Conservation (phyloP, 1,140 invertebrate species). For the Meloidogyne exigua region DNA sequence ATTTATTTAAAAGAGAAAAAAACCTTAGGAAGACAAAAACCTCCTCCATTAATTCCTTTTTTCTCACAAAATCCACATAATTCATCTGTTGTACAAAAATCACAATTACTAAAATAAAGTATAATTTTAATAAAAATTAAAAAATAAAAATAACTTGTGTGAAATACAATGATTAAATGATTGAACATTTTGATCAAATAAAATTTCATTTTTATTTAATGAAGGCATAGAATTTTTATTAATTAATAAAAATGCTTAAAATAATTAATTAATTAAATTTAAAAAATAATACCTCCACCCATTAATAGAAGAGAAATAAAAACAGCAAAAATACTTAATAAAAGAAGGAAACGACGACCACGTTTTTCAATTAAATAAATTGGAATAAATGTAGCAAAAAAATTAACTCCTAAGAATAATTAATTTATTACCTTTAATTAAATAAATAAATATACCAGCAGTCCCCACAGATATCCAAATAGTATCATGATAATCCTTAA, state of each 20-base stretch:
- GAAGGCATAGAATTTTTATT: slow-evolving; percentile 9
- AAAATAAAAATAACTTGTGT: slow-evolving; percentile 16
- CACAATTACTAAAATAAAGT: slow-evolving; percentile 44
- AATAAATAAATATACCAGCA: slow-evolving; percentile 51
- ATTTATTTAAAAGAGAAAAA: not conserved
- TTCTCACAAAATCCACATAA: slow-evolving; percentile 39
- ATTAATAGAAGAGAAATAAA: slow-evolving; percentile 31
- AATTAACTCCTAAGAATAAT: slow-evolving; percentile 65
- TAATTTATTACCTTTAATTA: slow-evolving; percentile 14
- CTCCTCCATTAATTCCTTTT: not conserved
- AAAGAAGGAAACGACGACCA: slow-evolving; percentile 68
- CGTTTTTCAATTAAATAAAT: slow-evolving; percentile 70
- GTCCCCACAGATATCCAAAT: slow-evolving; percentile 71
- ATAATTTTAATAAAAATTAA: slow-evolving; percentile 3
- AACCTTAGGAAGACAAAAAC: slow-evolving; percentile 37
- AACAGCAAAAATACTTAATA: slow-evolving; percentile 34
- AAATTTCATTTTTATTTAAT: not conserved
- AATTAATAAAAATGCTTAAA: slow-evolving; percentile 23
- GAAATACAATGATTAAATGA: not conserved
- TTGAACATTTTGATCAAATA: not conserved
- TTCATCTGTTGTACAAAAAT: slow-evolving; percentile 48
- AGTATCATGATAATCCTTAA: slow-evolving; percentile 48
- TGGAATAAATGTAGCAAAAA: slow-evolving; percentile 70
- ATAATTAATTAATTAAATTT: not conserved
- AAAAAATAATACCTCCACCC: slow-evolving; percentile 28